Percentiles rank a stretch among this genome's conserved stretches.
These are phyloP conservation scores for Ligdia adustata DNA, from an alignment of 2,888 invertebrate genomes.

Conservation along the genomic window DNA sequence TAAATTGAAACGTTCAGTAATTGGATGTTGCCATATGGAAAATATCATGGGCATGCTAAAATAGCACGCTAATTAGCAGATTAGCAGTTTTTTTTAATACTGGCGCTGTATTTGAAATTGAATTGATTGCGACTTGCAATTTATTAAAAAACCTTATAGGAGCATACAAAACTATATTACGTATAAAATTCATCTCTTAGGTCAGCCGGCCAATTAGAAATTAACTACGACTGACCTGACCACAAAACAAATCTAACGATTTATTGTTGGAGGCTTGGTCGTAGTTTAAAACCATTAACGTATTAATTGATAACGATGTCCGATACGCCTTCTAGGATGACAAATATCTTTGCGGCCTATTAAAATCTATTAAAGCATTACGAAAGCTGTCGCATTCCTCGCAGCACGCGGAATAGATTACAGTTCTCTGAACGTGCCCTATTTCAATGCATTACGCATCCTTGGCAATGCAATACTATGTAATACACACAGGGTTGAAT, in stretches of 20 bases:
- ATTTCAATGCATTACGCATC: conserved; percentile 36
- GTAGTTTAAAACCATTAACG: conserved; percentile 7
- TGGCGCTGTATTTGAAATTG: too few species aligned
- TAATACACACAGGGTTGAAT: too few species aligned
- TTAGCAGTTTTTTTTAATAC: too few species aligned
- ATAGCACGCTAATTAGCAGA: too few species aligned
- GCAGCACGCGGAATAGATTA: conserved; percentile 39
- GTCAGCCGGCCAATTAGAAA: too few species aligned
- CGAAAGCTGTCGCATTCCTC: conserved; percentile 47
- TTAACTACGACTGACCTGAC: too few species aligned
- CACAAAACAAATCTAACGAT: background rate
- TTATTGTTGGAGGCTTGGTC: conserved; percentile 5
- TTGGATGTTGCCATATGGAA: background rate
- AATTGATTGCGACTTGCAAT: too few species aligned
- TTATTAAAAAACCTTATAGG: too few species aligned
- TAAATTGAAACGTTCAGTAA: conserved; percentile 17
- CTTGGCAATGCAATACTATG: conserved; percentile 41
- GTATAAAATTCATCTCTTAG: too few species aligned
- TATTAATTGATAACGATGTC: conserved; percentile 23
- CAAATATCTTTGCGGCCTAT: conserved; percentile 38
- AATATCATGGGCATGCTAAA: too few species aligned
- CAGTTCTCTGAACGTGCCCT: conserved; percentile 46
- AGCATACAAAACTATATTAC: too few species aligned
- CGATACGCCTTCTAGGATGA: conserved; percentile 28
- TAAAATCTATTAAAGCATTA: conserved; percentile 42